These are phyloP conservation scores for Chlamydotis undulata DNA, from an alignment of 2,113 vertebrate genomes.

Conservation along the genomic window DNA sequence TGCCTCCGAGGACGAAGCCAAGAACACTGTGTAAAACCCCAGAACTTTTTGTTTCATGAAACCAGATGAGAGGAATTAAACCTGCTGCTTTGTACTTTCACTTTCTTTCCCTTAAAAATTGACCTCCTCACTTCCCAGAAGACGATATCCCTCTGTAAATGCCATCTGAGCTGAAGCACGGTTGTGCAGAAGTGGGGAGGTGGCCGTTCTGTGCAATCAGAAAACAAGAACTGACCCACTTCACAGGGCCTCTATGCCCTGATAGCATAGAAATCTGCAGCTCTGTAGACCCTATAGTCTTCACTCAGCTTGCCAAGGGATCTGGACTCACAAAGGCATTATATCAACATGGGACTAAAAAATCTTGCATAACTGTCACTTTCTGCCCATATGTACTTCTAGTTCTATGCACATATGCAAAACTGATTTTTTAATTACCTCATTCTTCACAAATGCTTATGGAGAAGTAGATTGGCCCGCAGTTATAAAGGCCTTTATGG, in stretches of 20 bases:
- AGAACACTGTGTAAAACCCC: background rate
- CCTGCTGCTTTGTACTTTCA: background rate
- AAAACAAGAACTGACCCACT: background rate
- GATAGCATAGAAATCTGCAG: background rate
- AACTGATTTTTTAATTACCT: background rate
- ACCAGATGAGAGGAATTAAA: constrained; percentile 19
- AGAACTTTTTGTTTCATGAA: background rate
- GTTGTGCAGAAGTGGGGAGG: background rate
- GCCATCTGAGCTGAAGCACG: background rate
- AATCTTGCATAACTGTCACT: background rate
- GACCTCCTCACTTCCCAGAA: background rate
- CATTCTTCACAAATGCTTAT: background rate
- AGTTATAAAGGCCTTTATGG: background rate
- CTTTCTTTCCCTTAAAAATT: constrained; percentile 21
- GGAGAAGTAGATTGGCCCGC: background rate
- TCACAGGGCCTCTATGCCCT: background rate
- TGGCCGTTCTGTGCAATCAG: background rate
- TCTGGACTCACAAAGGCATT: background rate
- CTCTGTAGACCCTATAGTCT: background rate
- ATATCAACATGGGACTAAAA: background rate
- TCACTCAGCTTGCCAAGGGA: background rate
- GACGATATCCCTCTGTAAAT: background rate
- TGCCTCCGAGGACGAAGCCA: background rate
- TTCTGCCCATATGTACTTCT: background rate
- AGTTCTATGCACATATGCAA: background rate